phyloP scores from a whole-genome alignment of 2,888 invertebrate species.

The Pachydiplax longipennis region DNA sequence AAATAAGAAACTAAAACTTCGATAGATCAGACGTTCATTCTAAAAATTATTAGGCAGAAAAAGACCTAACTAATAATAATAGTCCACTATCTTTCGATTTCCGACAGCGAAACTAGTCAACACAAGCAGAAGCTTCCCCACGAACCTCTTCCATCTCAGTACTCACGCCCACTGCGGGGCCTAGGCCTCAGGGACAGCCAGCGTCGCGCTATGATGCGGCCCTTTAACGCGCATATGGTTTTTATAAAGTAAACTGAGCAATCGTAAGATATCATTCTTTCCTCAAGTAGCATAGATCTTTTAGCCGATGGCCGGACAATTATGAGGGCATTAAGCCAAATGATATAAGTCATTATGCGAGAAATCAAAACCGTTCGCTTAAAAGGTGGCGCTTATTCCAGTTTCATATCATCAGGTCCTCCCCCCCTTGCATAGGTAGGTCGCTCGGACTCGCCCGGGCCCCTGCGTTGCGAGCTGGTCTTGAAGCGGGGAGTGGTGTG shows the following conservation, averaged over 20 bases:
- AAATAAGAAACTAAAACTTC: background rate
- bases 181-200: conserved; percentile 46
- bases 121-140: conserved; percentile 47
- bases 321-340: background rate
- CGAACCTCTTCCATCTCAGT: background rate
- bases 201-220: conserved; percentile 47
- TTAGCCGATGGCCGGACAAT: background rate
- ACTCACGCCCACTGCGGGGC: conserved; percentile 48
- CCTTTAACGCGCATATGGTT: conserved; percentile 49
- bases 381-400: conserved; percentile 24
- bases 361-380: background rate
- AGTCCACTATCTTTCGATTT: background rate
- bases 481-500: conserved; percentile 21
- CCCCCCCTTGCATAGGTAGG: conserved; percentile 30
- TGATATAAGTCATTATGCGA: background rate
- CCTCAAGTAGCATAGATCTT: background rate
- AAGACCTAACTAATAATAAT: background rate
- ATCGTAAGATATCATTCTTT: background rate
- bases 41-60: background rate
- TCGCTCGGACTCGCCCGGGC: conserved; percentile 47
- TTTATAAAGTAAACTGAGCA: background rate
- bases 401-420: conserved; percentile 22
- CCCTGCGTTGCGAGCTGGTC: conserved; percentile 14
- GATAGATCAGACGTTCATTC: background rate
- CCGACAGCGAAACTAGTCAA: background rate